Base-by-base conservation (phyloP, 2,113 vertebrate genomes). In the Neodon shergylaensis region DNA sequence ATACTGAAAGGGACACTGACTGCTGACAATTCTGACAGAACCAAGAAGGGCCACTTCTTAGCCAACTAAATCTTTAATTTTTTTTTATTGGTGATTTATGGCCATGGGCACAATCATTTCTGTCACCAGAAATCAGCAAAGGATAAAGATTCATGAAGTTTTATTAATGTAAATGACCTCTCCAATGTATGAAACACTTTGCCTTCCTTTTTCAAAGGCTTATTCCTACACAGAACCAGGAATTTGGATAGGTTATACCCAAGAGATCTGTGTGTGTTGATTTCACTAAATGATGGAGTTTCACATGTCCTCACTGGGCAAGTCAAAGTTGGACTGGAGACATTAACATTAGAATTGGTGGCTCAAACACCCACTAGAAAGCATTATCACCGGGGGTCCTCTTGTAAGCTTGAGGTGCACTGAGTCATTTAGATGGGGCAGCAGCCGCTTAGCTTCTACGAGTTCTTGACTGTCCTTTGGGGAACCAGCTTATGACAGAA, bases 61-160 rank as follows among this genome's bases (percentile, higher is more conserved):
- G 19, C 11, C 36, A 72, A 78, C 22, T 84, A 65, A 65, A 26
- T 87, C 52, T 95, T 73, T 88, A 83, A 97, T 95, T 97, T 92
- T 58, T 52, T 58, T 58, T 95, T 74, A 81, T 49, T 85, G 66
- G 61, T 28, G 54, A 85, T 87, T 63, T 70, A 76, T 10, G 36
- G 28, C 52, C 79, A 61, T 4, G 33, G 66, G 68, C 58, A 7
- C 68, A 88, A 16, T 93, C 94, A 96, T 94, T 95, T 88, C 44
- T 93, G 65, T 95, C 81, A 90, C 16, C 82, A n/a, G 24, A 33
- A 93, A 92, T 96, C 84, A 93, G 66, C 84, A 93, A 92, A 96
- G 13, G 26, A 93, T 85, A 81, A 82, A 88, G 13, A 77, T 96
- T 89, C 88, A 36, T 47, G 70, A 95, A 97, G 74, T 93, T 91